A percentile compares a stretch with the other conserved stretches of the same genome.
Conservation (phyloP, 1,140 invertebrate genomes). For the Chelonus insularis region DNA sequence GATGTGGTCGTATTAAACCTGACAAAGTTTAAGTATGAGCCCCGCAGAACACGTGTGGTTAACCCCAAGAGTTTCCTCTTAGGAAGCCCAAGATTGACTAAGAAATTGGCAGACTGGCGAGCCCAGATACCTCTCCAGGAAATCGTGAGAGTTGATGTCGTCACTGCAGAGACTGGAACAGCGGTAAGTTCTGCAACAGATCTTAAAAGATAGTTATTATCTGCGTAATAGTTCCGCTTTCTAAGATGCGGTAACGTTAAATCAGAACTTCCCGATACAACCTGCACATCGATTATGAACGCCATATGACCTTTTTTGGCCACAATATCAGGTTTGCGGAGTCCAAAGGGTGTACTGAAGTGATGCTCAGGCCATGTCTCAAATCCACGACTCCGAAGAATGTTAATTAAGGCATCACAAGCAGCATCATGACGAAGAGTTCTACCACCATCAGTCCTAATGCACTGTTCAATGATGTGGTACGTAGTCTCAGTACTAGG, state of each 20-base stretch:
- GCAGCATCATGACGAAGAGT: constrained; percentile 43
- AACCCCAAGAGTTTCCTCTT: not conserved
- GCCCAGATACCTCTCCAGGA: constrained; percentile 30
- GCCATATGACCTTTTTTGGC: not conserved
- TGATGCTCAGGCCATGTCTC: constrained; percentile 20
- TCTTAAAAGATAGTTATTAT: not conserved
- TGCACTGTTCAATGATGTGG: constrained; percentile 49
- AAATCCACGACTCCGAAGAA: not conserved
- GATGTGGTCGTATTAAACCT: constrained; percentile 27
- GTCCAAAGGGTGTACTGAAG: not conserved
- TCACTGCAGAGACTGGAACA: not conserved
- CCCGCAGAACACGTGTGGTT: constrained; percentile 24
- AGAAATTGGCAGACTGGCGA: not conserved
- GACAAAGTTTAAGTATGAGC: constrained; percentile 20
- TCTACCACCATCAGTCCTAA: constrained; percentile 44
- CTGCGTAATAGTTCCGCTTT: constrained; percentile 23
- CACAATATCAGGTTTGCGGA: constrained; percentile 26
- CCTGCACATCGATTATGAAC: constrained; percentile 25
- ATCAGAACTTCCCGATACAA: not conserved
- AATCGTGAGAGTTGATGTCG: constrained; percentile 3
- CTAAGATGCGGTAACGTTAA: not conserved
- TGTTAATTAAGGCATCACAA: not conserved
- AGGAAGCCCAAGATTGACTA: not conserved
- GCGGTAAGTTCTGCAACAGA: not conserved
- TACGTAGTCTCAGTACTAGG: constrained; percentile 43